These are phyloP conservation scores for Chrysaora quinquecirrha DNA, from an alignment of 30 jellyfish, hydroid and myxozoan species.

Conservation along the genomic window DNA sequence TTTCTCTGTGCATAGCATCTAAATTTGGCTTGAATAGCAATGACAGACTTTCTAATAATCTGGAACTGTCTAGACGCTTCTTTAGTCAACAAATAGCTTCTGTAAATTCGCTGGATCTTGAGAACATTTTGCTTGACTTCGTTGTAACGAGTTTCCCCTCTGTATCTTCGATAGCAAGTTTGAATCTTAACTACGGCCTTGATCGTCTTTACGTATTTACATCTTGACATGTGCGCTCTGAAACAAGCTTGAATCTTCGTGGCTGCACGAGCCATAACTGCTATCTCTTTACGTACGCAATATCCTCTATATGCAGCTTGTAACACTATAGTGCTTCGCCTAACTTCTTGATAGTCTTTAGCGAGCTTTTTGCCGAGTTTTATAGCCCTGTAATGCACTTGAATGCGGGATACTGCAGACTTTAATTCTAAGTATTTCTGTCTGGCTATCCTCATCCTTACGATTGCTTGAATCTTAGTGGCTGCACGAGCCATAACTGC, in stretches of 20 bases:
- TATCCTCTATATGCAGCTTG: conserved; percentile 63
- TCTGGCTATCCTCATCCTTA: conserved; percentile 28
- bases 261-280: conserved; percentile 21
- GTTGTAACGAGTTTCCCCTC: background rate
- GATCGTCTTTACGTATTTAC: conserved; percentile 7
- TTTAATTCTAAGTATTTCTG: background rate
- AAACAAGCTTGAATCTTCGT: conserved; percentile 35
- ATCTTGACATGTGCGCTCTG: conserved; percentile 22
- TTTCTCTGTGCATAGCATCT: conserved; percentile 26
- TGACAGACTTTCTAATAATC: conserved; percentile 10
- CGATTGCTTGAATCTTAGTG: conserved; percentile 31
- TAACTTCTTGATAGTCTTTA: background rate
- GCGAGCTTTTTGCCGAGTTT: background rate
- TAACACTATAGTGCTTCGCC: conserved; percentile 16
- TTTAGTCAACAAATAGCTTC: conserved; percentile 8
- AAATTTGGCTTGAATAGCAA: conserved; percentile 52
- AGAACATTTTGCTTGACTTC: background rate
- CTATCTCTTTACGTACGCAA: conserved; percentile 16
- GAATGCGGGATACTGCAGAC: conserved; percentile 27
- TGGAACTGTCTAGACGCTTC: conserved; percentile 4
- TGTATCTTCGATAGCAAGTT: conserved; percentile 14
- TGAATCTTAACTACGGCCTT: conserved; percentile 50
- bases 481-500: conserved; percentile 25
- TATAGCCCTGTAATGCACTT: conserved; percentile 36
- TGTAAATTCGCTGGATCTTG: conserved; percentile 42